These are phyloP conservation scores for Eledona agricola DNA, from an alignment of 2,888 invertebrate genomes.

Conservation along the genomic window DNA sequence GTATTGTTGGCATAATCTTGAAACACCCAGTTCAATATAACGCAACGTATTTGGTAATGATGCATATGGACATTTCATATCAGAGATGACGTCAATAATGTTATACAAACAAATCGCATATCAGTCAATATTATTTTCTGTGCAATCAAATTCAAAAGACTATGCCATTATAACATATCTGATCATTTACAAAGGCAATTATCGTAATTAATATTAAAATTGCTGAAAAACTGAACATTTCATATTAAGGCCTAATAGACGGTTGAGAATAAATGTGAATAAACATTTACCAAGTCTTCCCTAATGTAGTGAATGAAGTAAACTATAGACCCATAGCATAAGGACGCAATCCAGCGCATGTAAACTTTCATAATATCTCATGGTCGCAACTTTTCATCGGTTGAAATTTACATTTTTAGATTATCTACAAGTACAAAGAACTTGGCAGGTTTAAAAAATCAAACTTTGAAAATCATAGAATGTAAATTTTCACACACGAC, in stretches of 20 bases:
- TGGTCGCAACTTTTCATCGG: conserved; percentile 23
- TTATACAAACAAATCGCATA: conserved; percentile 20
- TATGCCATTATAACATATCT: conserved; percentile 39
- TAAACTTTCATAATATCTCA: conserved; percentile 36
- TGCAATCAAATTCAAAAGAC: conserved; percentile 30
- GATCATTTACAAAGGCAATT: conserved; percentile 17
- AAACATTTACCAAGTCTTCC: conserved; percentile 42
- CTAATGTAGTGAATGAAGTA: conserved; percentile 36
- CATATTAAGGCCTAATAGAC: conserved; percentile 37
- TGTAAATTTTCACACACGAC: conserved; percentile 27
- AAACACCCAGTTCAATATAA: conserved; percentile 23
- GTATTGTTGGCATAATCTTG: conserved; percentile 31
- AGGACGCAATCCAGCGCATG: conserved; percentile 38
- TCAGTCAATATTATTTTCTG: conserved; percentile 20
- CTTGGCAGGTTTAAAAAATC: conserved; percentile 23
- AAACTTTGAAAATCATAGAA: conserved; percentile 11
- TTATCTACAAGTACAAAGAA: conserved; percentile 37
- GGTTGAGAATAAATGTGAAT: conserved; percentile 39
- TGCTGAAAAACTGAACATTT: conserved; percentile 42
- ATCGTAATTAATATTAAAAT: conserved; percentile 37
- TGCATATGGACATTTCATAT: conserved; percentile 35
- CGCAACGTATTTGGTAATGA: conserved; percentile 26
- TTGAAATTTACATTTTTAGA: conserved; percentile 28
- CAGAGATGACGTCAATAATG: conserved; percentile 15
- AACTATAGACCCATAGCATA: conserved; percentile 39